Evolutionary conservation across 2,888 invertebrate species (phyloP).

Genomic region (Sympetrum striolatum): DNA sequence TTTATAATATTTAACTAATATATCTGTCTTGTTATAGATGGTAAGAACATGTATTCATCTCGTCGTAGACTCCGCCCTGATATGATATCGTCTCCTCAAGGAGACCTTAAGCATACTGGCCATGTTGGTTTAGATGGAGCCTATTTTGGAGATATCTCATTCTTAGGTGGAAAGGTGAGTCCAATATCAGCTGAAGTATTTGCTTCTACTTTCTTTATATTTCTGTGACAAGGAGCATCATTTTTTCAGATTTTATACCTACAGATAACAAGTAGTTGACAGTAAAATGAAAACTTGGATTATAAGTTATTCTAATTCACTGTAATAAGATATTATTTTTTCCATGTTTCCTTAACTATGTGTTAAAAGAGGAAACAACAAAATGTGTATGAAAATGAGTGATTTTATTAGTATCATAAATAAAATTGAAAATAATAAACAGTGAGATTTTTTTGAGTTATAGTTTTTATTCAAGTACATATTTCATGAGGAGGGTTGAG

Average conservation of each 20-base stretch:
- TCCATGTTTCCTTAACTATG: too few relatives aligned
- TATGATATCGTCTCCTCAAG: constrained; percentile 97
- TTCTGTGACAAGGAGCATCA: too few relatives aligned
- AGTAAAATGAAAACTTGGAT: too few relatives aligned
- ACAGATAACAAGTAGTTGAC: too few relatives aligned
- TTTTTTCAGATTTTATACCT: too few relatives aligned
- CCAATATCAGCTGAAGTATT: background rate
- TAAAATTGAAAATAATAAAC: too few relatives aligned
- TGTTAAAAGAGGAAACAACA: too few relatives aligned
- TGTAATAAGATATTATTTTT: too few relatives aligned
- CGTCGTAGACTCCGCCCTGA: constrained; percentile 76
- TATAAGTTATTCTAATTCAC: too few relatives aligned
- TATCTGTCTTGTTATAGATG: constrained; percentile 58
- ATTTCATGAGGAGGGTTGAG: background rate
- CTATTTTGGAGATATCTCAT: constrained; percentile 92
- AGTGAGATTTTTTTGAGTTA: too few relatives aligned
- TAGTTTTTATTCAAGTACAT: background rate
- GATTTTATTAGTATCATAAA: too few relatives aligned
- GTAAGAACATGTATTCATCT: constrained; percentile 65
- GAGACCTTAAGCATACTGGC: constrained; percentile 93
- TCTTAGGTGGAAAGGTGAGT: constrained; percentile 67
- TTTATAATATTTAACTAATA: background rate
- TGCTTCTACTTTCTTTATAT: background rate
- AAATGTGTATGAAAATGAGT: too few relatives aligned
- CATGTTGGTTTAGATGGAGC: constrained; percentile 98